Evolutionary conservation across 1,140 invertebrate species (phyloP).

Genomic region (Thaumatotibia leucotreta): DNA sequence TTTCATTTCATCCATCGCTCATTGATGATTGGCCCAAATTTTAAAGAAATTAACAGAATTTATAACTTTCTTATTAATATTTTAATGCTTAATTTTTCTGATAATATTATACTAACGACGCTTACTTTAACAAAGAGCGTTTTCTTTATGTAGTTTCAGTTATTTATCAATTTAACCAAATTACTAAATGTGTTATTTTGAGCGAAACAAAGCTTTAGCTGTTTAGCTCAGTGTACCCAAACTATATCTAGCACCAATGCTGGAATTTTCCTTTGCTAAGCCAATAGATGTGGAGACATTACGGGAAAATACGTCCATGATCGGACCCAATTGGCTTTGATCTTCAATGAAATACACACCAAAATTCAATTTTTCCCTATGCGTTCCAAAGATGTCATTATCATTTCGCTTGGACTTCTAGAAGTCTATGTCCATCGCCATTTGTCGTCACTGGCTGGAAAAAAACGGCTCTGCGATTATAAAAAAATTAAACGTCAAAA

Average conservation of each 20-base stretch:
- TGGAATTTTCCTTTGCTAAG: conserved; percentile 45
- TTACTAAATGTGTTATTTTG: conserved; percentile 1
- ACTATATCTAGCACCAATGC: conserved; percentile 17
- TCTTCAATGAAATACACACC: conserved; percentile 18
- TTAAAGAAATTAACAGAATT: conserved; percentile 9
- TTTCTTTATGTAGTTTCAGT: conserved; percentile 27
- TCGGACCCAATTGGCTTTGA: conserved; percentile 27
- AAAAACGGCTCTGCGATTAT: conserved; percentile 47
- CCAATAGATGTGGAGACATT: conserved; percentile 42
- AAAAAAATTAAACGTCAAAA: not conserved
- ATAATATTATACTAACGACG: conserved; percentile 41
- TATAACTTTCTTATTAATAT: not conserved
- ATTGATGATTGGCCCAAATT: conserved; percentile 20
- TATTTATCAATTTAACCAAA: conserved; percentile 18
- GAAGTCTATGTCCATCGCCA: conserved; percentile 55
- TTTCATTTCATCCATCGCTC: conserved; percentile 36
- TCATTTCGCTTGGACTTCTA: conserved; percentile 64
- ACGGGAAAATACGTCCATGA: conserved; percentile 47
- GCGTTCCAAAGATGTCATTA: conserved; percentile 37
- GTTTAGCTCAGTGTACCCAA: conserved; percentile 43
- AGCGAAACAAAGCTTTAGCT: conserved; percentile 38
- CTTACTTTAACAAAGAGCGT: conserved; percentile 49
- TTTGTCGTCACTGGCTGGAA: conserved; percentile 37
- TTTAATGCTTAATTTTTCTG: conserved; percentile 26
- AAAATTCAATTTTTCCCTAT: conserved; percentile 50